Conservation (phyloP, 2,113 vertebrate species). For the Calonectris borealis region DNA sequence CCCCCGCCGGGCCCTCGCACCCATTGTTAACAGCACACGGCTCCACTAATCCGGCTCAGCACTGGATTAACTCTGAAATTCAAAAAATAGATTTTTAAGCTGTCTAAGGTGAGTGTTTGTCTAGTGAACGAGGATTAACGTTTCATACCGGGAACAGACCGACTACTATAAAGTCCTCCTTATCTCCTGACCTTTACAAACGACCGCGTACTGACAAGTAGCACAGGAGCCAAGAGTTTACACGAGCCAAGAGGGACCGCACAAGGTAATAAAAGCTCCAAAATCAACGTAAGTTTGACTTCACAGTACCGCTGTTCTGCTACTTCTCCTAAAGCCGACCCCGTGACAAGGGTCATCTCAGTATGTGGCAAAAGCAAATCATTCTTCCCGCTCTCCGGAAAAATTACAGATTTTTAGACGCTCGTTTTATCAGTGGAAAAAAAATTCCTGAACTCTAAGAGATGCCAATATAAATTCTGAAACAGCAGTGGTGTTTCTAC, state of each 20-base stretch:
- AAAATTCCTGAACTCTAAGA: background rate
- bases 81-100: slow-evolving; percentile 54
- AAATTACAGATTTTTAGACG: background rate
- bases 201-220: fast-evolving
- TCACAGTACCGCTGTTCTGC: background rate
- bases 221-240: background rate
- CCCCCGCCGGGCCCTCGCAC: background rate
- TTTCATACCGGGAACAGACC: background rate
- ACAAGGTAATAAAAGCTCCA: background rate
- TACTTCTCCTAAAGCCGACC: background rate
- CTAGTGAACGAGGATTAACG: background rate
- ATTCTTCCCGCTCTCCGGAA: fast-evolving
- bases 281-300: background rate
- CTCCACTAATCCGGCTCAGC: background rate
- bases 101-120: background rate
- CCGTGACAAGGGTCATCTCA: no score
- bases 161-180: background rate
- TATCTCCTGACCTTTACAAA: background rate
- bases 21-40: background rate
- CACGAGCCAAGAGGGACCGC: fast-evolving
- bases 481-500: background rate
- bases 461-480: background rate
- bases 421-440: background rate
- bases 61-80: background rate
- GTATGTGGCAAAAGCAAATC: background rate